A percentile compares a stretch with the other conserved stretches of the same genome.
These are phyloP conservation scores for Cephus sareptanus DNA, from an alignment of 2,888 invertebrate species.

Conservation along the genomic window DNA sequence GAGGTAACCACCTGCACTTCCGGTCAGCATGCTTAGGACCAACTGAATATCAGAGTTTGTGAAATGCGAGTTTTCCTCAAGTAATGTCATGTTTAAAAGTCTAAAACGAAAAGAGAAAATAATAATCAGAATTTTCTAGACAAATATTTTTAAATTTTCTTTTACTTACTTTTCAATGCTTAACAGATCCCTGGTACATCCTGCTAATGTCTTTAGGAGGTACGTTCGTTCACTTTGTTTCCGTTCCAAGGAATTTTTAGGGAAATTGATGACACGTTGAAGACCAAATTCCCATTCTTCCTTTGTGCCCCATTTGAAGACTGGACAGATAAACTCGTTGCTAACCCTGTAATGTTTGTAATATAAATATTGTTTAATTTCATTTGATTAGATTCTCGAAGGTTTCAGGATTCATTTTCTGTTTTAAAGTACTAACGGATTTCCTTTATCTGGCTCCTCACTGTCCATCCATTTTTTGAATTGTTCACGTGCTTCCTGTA, in stretches of 20 bases:
- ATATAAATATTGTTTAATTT: neutral
- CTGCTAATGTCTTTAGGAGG: constrained; percentile 80
- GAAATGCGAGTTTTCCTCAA: constrained; percentile 78
- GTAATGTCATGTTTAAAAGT: constrained; percentile 75
- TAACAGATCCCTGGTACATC: constrained; percentile 78
- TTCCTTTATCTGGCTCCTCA: constrained; percentile 80
- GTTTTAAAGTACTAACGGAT: constrained; percentile 74
- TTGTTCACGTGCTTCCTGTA: constrained; percentile 78
- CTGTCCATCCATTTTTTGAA: constrained; percentile 82
- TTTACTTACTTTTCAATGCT: constrained; percentile 72
- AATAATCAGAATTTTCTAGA: neutral
- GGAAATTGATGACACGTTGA: constrained; percentile 80
- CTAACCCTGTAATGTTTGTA: constrained; percentile 71
- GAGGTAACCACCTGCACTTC: constrained; percentile 77
- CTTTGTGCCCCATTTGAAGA: constrained; percentile 83
- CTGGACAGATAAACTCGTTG: constrained; percentile 82
- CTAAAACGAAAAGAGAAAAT: constrained; percentile 39
- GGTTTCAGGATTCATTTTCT: neutral
- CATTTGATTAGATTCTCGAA: neutral
- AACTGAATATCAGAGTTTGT: constrained; percentile 81
- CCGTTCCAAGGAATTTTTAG: constrained; percentile 68
- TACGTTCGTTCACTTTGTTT: constrained; percentile 82
- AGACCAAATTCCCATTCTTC: constrained; percentile 88
- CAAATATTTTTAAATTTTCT: neutral
- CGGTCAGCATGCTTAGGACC: constrained; percentile 80